phyloP scores from a whole-genome alignment of 2,888 invertebrate genomes.

The Thalpophila matura region DNA sequence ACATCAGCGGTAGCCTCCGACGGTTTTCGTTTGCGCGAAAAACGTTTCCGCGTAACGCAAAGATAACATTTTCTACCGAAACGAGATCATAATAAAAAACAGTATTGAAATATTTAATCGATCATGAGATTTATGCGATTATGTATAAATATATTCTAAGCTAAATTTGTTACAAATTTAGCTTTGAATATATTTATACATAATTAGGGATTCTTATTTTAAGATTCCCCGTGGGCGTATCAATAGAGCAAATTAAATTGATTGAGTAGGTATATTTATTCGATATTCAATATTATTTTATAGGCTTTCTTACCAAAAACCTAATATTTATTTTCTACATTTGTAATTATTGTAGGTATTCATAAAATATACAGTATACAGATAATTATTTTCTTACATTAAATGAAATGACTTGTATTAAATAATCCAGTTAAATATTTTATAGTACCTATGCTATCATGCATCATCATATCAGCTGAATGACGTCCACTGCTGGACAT shows the following conservation, averaged over 20 bases:
- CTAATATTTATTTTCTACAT: too few relatives aligned
- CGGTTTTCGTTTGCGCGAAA: slow-evolving; percentile 9
- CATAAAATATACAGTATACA: too few relatives aligned
- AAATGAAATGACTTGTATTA: too few relatives aligned
- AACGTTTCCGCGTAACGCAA: slow-evolving; percentile 6
- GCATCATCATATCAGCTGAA: too few relatives aligned
- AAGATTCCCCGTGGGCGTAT: slow-evolving; percentile 3
- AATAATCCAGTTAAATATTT: too few relatives aligned
- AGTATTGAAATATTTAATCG: slow-evolving; percentile 3
- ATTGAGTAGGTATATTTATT: slow-evolving; percentile 23
- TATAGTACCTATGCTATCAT: too few relatives aligned
- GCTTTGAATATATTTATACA: neutral
- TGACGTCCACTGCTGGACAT: too few relatives aligned
- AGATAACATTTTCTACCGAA: neutral
- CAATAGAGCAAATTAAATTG: slow-evolving; percentile 26
- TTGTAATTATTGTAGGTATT: too few relatives aligned
- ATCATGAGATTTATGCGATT: slow-evolving; percentile 4
- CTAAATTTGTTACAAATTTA: too few relatives aligned
- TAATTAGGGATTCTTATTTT: too few relatives aligned
- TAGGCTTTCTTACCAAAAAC: too few relatives aligned
- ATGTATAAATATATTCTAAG: too few relatives aligned
- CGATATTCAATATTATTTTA: slow-evolving; percentile 3
- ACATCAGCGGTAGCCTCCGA: neutral
- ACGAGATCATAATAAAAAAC: slow-evolving; percentile 9
- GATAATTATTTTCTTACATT: neutral